Conservation (phyloP, 2,113 vertebrate genomes). For the Hymenochirus boettgeri region DNA sequence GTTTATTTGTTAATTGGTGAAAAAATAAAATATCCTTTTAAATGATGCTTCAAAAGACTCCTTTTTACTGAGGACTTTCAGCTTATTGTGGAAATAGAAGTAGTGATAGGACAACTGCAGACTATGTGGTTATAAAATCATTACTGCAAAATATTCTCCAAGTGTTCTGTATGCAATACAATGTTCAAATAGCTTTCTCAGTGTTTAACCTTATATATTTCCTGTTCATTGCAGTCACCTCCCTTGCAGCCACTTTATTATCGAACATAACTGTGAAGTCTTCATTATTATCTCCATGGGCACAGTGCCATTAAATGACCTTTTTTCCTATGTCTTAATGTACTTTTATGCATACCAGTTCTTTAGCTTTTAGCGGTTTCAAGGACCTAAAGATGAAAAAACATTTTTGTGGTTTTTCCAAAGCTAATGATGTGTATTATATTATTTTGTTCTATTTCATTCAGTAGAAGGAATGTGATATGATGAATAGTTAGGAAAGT, state of each 20-base stretch:
- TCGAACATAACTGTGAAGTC: neutral
- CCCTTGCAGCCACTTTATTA: neutral
- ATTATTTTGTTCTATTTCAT: conserved; percentile 1
- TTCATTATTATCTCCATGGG: conserved; percentile 1
- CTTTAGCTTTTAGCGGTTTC: neutral
- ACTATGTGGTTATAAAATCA: neutral
- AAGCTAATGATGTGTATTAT: conserved; percentile 11
- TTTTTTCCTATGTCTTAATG: conserved; percentile 13
- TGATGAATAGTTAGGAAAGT: too few species aligned
- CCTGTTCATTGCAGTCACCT: neutral
- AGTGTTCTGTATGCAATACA: neutral
- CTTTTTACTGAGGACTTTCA: too few species aligned
- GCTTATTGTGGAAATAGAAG: neutral
- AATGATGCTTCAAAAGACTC: too few species aligned
- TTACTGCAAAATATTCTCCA: neutral
- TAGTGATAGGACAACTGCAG: neutral
- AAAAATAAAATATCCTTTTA: too few species aligned
- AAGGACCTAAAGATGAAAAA: conserved; percentile 1
- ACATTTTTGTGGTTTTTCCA: neutral
- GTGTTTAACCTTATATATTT: conserved; percentile 9
- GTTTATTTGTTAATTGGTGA: too few species aligned
- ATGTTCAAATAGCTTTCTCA: neutral
- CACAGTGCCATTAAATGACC: conserved; percentile 4
- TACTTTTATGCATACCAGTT: conserved; percentile 10
- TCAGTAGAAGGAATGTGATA: neutral